These are phyloP conservation scores for Pristionchus exspectatus DNA, from an alignment of 2,888 invertebrate genomes.

Conservation along the genomic window DNA sequence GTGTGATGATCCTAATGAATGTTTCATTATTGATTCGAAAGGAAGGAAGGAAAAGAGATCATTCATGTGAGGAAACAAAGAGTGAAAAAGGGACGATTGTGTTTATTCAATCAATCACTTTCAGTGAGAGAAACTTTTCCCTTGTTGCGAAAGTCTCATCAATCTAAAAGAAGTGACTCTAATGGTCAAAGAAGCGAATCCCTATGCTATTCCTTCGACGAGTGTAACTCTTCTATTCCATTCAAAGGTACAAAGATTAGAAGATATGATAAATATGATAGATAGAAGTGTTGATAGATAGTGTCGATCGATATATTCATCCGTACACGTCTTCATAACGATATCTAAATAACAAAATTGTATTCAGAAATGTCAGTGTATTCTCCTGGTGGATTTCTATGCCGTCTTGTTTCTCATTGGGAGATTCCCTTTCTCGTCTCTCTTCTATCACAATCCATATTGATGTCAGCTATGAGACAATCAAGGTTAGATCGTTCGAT, in stretches of 20 bases:
- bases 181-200: constrained; percentile 35
- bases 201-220: background rate
- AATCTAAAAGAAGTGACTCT: constrained; percentile 37
- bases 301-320: too few species aligned
- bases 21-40: constrained; percentile 61
- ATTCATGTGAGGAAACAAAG: constrained; percentile 33
- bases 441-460: constrained; percentile 67
- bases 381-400: constrained; percentile 67
- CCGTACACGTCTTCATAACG: too few species aligned
- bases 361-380: constrained; percentile 65
- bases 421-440: constrained; percentile 56
- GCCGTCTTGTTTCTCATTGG: constrained; percentile 61
- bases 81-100: background rate
- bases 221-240: background rate
- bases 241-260: constrained; percentile 14
- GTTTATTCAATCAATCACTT: background rate
- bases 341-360: background rate
- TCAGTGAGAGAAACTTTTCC: constrained; percentile 54
- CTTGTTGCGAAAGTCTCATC: constrained; percentile 27
- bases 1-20: constrained; percentile 63
- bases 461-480: constrained; percentile 69
- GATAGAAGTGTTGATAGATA: too few species aligned
- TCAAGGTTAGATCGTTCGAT: constrained; percentile 51
- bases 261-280: too few species aligned
- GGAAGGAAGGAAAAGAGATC: constrained; percentile 48